These are phyloP conservation scores for Nomada ferruginata DNA, from an alignment of 2,888 invertebrate species.

Conservation along the genomic window DNA sequence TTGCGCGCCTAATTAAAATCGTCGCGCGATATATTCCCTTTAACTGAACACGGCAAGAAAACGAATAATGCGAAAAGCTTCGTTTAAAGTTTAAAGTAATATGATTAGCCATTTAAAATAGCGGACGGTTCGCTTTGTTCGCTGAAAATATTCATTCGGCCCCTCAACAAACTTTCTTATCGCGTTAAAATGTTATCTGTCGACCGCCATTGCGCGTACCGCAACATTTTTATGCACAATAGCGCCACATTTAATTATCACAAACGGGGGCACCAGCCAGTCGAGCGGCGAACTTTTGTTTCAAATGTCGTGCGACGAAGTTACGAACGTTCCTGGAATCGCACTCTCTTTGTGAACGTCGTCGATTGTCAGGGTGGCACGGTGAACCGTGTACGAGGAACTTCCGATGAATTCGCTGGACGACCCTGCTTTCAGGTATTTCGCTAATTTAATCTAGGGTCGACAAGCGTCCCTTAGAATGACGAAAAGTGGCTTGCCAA, in stretches of 20 bases:
- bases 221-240: conserved; percentile 46
- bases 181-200: conserved; percentile 41
- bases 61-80: too few relatives aligned
- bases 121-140: not conserved
- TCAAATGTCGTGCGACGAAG: conserved; percentile 25
- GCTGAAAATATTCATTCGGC: not conserved
- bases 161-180: conserved; percentile 40
- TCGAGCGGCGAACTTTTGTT: conserved; percentile 38
- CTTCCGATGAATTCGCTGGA: not conserved
- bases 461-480: too few relatives aligned
- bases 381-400: not conserved
- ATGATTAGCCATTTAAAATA: not conserved
- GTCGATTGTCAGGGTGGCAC: conserved; percentile 16
- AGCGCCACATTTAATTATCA: conserved; percentile 54
- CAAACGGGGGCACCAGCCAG: conserved; percentile 21
- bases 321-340: conserved; percentile 32
- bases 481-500: too few relatives aligned
- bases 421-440: not conserved
- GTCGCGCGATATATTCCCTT: not conserved
- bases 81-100: not conserved
- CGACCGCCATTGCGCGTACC: conserved; percentile 12
- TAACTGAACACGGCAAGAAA: not conserved
- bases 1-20: conserved; percentile 15
- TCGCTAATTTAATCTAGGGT: not conserved
- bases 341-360: conserved; percentile 13